Percentiles rank a stretch among this genome's conserved stretches.
These are phyloP conservation scores for Scalopus aquaticus DNA, from an alignment of 2,113 vertebrate species.

Conservation along the genomic window DNA sequence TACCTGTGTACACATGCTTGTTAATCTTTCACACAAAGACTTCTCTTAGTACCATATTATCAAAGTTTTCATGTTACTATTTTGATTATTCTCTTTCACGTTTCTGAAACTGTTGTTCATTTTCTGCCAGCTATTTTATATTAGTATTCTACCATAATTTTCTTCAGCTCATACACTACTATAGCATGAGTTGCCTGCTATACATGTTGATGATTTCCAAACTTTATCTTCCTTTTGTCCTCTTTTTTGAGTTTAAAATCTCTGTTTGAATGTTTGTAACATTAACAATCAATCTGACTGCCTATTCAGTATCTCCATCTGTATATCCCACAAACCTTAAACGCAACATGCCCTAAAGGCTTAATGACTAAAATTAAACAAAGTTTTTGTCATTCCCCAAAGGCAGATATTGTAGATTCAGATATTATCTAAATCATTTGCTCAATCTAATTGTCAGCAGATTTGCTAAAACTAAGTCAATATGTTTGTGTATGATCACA, in stretches of 20 bases:
- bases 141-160: neutral
- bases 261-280: neutral
- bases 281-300: neutral
- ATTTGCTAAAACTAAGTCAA: conserved; percentile 57
- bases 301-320: neutral
- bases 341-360: neutral
- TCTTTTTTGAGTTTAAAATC: conserved; percentile 29
- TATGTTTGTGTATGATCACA: conserved; percentile 9
- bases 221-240: neutral
- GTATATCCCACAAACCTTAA: neutral
- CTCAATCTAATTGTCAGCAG: conserved; percentile 37
- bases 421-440: conserved; percentile 21
- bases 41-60: too few species aligned
- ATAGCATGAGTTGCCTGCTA: neutral
- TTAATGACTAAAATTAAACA: neutral
- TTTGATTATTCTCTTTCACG: neutral
- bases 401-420: neutral
- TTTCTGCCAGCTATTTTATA: neutral
- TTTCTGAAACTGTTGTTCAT: neutral
- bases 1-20: too few species aligned
- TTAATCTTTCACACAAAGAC: too few species aligned
- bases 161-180: neutral
- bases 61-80: conserved; percentile 50
- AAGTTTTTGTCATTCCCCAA: conserved; percentile 1
- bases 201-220: neutral